Base-by-base conservation (phyloP, 1,140 invertebrate genomes). In the Hyposmocoma kahamanoa region DNA sequence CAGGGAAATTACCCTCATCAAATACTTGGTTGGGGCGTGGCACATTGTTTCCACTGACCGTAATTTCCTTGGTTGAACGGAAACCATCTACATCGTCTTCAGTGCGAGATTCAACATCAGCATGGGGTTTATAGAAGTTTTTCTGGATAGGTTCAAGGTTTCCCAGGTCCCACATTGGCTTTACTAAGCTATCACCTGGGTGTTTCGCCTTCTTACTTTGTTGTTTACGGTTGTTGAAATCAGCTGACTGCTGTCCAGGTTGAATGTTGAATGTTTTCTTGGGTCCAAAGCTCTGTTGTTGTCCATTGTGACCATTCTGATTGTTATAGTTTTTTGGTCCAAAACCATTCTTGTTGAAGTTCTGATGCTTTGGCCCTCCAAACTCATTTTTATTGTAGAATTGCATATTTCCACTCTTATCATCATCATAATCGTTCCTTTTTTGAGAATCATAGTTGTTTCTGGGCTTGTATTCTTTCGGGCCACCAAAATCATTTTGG, bases 41-140 rank as follows among this genome's bases (percentile, higher is more conserved):
- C 30, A 96, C 88, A 67, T 93, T 90, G 62, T 90, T 91, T 28
- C 96, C 96, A 53, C 91, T 92, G 0, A 97, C 91, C 15, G 95
- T 97, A n/a, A 97, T 96, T 80, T 96, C 91, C 56, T 95, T 92
- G 9, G 90, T 84, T 20, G 89, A 79, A 30, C 94, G 89, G 76
- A 92, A 96, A 26, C 88, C 88, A 41, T 91, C 89, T 0, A 97
- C 91, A 53, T 97, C 95, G 24, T 91, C 89, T 32, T 92, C 84
- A 34, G 90, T 88, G 59, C 94, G 89, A 26, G 88, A 90, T 28
- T 92, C 70, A 13, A 95, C 92, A 85, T 93, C 92, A 2, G 90
- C 88, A 81, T 96, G 93, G 41, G 96, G 94, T 49, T 91, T 88
- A 77, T 98, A 98, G 69, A 99, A 96, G 84, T 98, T 93, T 86